Evolutionary conservation across 2,113 vertebrate species (phyloP).

Genomic region (Diadophis punctatus): DNA sequence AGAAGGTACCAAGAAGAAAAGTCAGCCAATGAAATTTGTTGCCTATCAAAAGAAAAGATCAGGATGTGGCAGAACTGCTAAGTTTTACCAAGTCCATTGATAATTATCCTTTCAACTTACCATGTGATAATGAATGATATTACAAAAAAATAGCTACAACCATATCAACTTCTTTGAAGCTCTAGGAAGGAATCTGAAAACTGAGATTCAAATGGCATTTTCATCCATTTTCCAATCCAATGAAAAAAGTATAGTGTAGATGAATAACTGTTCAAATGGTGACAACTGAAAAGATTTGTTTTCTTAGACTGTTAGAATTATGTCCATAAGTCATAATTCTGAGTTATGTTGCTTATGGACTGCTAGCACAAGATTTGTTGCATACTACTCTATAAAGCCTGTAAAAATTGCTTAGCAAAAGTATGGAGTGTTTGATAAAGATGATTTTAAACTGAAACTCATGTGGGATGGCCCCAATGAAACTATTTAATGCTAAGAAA

Average conservation of each 20-base stretch:
- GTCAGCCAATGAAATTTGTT: neutral
- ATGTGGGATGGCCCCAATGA: neutral
- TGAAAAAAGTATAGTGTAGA: neutral
- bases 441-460: neutral
- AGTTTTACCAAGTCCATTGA: neutral
- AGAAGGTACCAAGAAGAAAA: neutral
- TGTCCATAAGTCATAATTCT: neutral
- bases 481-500: neutral
- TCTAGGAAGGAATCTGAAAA: neutral
- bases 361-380: neutral
- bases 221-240: neutral
- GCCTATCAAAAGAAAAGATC: neutral
- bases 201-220: neutral
- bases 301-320: neutral
- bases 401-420: neutral
- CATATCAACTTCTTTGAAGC: neutral
- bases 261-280: neutral
- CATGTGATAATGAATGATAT: neutral
- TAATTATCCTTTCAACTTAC: neutral
- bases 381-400: neutral
- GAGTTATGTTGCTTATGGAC: neutral
- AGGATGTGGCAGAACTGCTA: neutral
- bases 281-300: neutral
- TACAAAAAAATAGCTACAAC: neutral
- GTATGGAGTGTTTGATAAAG: neutral